Evolutionary conservation across 1,140 invertebrate genomes (phyloP), one percentile per base, ranked within the genome.

Genomic region (Drosophila setifemur): DNA sequence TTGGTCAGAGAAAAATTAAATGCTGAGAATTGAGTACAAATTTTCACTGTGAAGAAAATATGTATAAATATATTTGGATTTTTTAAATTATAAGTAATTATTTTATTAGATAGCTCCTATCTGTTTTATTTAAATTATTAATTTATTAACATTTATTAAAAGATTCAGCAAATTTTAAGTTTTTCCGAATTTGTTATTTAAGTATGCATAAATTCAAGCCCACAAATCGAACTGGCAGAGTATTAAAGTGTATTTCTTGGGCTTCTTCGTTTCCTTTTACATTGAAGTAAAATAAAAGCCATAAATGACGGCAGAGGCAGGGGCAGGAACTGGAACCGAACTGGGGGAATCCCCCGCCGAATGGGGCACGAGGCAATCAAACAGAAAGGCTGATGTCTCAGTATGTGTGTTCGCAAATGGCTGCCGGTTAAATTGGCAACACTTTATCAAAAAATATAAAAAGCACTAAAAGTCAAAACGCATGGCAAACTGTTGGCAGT

Each of bases 361-460:
- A 44, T 67, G 29, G 26, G 12, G 47, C 53, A 55, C 40, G 33
- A 61, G 72, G 81, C 82, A 86, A 86, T 86, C 81, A 86, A 86
- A 86, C 81, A 70, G 81, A 86, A 86, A 86, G 81, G 82, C 72
- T 64, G 64, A 61, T 71, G 72, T 54, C 61, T 72, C 47, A 58
- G 28, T 37, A 12, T 42, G 14, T 25, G 66, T 39, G 39, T 52
- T 47, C 63, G 81, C 67, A 86, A 86, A 86, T 86, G 81, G 81
- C 81, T 86, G 82, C 67, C 75, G 67, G 81, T 81, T 86, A 86
- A 86, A 86, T 86, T 86, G 81, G 81, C 81, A 86, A 86, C 81
- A 86, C 81, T 86, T 86, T 86, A 86, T 86, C 82, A 86, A 86
- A 86, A 85, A 86, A 86, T 81, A 86, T 81, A 81, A 86, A 85